phyloP scores from a whole-genome alignment of 2,888 invertebrate genomes.

The Elgonia sp. region DNA sequence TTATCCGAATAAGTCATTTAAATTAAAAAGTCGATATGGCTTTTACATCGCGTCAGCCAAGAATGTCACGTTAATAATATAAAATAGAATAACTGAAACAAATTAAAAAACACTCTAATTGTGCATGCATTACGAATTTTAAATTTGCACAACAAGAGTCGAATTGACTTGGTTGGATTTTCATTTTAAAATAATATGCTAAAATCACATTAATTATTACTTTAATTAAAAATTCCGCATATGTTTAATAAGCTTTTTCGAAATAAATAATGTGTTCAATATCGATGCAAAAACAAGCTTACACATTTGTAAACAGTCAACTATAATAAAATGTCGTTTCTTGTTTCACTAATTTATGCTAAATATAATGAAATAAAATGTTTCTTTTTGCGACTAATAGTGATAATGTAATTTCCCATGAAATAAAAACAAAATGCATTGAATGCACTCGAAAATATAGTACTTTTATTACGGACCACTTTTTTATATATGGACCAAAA shows the following conservation, averaged over 20 bases:
- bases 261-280: slow-evolving; percentile 40
- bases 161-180: slow-evolving; percentile 55
- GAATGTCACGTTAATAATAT: slow-evolving; percentile 58
- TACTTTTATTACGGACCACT: no score
- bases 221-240: slow-evolving; percentile 55
- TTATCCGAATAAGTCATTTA: slow-evolving; percentile 57
- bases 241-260: slow-evolving; percentile 48
- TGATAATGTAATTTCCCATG: no score
- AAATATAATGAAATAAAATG: background rate
- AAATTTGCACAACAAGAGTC: slow-evolving; percentile 50
- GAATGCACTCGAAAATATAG: no score
- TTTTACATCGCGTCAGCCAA: slow-evolving; percentile 48
- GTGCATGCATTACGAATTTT: slow-evolving; percentile 59
- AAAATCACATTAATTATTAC: slow-evolving; percentile 61
- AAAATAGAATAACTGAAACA: slow-evolving; percentile 56
- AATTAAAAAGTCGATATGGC: slow-evolving; percentile 62
- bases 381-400: no score
- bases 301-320: slow-evolving; percentile 10
- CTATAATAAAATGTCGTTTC: slow-evolving; percentile 11
- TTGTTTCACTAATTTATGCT: slow-evolving; percentile 12
- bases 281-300: slow-evolving; percentile 34
- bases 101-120: slow-evolving; percentile 67
- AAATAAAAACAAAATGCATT: no score
- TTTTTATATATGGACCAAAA: no score
- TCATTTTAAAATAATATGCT: slow-evolving; percentile 58